Conservation (phyloP, 2,113 vertebrate genomes). For the Terrapene triunguis region DNA sequence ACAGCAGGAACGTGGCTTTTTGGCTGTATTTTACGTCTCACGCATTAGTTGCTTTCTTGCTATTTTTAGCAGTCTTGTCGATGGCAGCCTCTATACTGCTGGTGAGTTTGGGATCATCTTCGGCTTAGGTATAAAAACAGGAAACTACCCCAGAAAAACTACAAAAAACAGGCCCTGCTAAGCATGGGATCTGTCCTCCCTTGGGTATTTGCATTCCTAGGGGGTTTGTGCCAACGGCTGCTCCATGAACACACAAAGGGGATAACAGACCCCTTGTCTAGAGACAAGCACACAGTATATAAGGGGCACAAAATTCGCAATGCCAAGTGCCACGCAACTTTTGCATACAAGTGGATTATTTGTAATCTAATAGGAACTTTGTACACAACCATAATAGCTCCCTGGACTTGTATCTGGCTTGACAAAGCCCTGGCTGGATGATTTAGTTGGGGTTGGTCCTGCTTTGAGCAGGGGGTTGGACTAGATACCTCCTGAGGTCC, state of each 20-base stretch:
- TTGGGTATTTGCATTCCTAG: not conserved
- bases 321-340: fast-evolving
- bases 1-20: not conserved
- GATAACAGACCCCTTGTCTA: not conserved
- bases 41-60: not conserved
- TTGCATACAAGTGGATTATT: not conserved
- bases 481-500: no score
- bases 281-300: not conserved
- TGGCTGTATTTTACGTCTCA: not conserved
- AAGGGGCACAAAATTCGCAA: not conserved
- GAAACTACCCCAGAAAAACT: not conserved
- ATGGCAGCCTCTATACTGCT: not conserved
- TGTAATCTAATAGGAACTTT: no score
- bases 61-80: not conserved
- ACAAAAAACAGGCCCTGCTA: not conserved
- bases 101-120: not conserved
- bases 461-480: no score
- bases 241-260: not conserved
- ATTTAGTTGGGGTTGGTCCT: no score
- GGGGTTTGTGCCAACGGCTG: not conserved
- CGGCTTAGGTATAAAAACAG: not conserved
- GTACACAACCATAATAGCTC: no score
- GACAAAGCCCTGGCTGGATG: no score
- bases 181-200: not conserved
- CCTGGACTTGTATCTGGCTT: no score